Evolutionary conservation across 2,888 invertebrate species (phyloP).

Genomic region (Hecatera dysodea): DNA sequence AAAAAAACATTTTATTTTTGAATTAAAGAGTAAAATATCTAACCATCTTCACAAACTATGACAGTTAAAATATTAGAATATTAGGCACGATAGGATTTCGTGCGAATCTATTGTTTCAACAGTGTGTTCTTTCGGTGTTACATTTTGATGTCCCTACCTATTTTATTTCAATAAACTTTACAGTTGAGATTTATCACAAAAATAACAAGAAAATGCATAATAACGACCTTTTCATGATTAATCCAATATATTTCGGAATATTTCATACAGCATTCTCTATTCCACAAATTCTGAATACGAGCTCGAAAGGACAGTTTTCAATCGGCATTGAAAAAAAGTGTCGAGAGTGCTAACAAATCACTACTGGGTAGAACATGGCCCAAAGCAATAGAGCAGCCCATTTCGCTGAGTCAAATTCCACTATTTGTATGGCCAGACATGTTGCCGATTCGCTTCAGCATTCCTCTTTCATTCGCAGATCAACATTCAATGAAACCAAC

Average conservation of each 20-base stretch:
- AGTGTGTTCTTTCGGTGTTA: too few species aligned
- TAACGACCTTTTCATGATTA: too few species aligned
- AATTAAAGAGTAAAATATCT: too few species aligned
- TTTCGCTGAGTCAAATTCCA: constrained; percentile 57
- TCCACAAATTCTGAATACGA: constrained; percentile 9
- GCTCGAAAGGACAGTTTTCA: constrained; percentile 33
- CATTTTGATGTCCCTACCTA: too few species aligned
- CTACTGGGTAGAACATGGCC: constrained; percentile 37
- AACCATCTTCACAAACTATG: too few species aligned
- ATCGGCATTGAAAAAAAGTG: constrained; percentile 32
- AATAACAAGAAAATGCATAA: too few species aligned
- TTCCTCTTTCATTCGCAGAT: constrained; percentile 50
- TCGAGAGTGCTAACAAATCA: constrained; percentile 54
- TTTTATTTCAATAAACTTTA: too few species aligned
- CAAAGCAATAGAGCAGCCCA: constrained; percentile 52
- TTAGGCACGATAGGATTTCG: too few species aligned
- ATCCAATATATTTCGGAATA: neutral
- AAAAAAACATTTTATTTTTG: too few species aligned
- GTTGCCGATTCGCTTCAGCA: constrained; percentile 40
- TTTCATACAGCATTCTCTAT: neutral
- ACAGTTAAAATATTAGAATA: too few species aligned
- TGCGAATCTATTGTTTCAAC: too few species aligned
- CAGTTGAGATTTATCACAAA: too few species aligned
- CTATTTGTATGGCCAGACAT: constrained; percentile 60
- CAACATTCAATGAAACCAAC: constrained; percentile 58